phyloP scores from a whole-genome alignment of 2,888 invertebrate species.

The Digitonthophagus gazella region DNA sequence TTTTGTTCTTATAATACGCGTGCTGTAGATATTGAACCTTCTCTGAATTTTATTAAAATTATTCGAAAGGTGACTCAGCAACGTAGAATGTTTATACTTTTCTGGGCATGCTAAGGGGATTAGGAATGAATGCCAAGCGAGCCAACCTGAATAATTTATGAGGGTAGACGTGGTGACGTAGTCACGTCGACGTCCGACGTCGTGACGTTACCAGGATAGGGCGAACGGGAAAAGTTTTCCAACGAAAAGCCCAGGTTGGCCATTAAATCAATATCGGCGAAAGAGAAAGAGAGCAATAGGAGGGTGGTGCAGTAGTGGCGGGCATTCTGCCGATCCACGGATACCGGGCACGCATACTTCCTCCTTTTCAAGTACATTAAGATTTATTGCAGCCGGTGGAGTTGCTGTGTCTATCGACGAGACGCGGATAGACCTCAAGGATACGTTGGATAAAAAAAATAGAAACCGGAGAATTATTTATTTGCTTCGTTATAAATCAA shows the following conservation, averaged over 20 bases:
- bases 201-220: conserved; percentile 29
- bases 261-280: conserved; percentile 38
- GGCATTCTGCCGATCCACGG: conserved; percentile 33
- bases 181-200: conserved; percentile 20
- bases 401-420: neutral
- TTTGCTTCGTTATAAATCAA: neutral
- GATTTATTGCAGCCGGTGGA: conserved; percentile 30
- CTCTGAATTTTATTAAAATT: no score
- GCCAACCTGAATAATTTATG: conserved; percentile 33
- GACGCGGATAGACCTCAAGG: neutral
- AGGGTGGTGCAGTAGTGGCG: conserved; percentile 6
- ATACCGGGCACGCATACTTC: conserved; percentile 40
- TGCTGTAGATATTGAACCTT: no score
- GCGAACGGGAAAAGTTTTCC: conserved; percentile 15
- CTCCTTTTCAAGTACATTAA: conserved; percentile 33
- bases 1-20: no score
- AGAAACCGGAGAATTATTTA: neutral
- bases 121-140: neutral
- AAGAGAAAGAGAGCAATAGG: conserved; percentile 7
- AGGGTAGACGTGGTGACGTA: conserved; percentile 33
- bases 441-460: neutral
- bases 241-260: conserved; percentile 19
- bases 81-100: neutral
- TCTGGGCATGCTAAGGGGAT: neutral
- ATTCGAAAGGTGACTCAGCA: neutral